phyloP scores from a whole-genome alignment of 2,797 vertebrate genomes.

The Myripristis jacobus region DNA sequence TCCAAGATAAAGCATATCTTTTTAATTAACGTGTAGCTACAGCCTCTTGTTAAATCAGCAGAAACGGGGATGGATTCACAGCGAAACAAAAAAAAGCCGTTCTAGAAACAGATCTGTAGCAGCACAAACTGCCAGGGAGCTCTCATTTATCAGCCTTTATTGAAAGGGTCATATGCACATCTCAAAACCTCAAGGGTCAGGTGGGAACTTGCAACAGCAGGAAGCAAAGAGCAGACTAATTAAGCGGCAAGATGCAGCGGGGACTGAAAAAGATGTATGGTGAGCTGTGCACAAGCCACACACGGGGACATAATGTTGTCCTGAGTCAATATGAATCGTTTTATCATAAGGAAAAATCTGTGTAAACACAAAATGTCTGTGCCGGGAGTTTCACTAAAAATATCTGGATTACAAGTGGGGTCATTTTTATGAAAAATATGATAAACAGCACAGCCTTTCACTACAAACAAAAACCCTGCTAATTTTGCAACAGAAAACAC shows the following conservation, averaged over 20 bases:
- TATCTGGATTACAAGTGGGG: neutral
- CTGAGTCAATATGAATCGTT: conserved; percentile 1
- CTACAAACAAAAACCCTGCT: neutral
- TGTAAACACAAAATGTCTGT: neutral
- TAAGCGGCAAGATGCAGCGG: conserved; percentile 54
- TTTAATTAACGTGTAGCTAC: conserved; percentile 57
- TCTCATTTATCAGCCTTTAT: conserved; percentile 65
- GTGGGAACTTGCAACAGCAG: conserved; percentile 48
- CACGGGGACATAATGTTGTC: neutral
- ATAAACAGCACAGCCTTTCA: neutral
- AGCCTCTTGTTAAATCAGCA: conserved; percentile 39
- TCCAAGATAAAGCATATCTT: conserved; percentile 8
- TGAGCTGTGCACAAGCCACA: conserved; percentile 10
- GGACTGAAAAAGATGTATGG: conserved; percentile 17
- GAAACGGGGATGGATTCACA: conserved; percentile 24
- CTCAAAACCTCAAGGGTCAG: conserved; percentile 63
- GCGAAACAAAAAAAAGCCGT: conserved; percentile 1
- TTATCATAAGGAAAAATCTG: neutral
- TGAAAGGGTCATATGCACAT: conserved; percentile 58
- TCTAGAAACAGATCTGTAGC: conserved; percentile 4
- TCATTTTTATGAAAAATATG: neutral
- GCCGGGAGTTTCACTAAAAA: neutral
- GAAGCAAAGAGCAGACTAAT: conserved; percentile 64
- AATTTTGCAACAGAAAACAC: neutral
- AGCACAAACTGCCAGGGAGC: conserved; percentile 20